Conservation (phyloP, 2,797 vertebrate species). For the Chelmon rostratus region DNA sequence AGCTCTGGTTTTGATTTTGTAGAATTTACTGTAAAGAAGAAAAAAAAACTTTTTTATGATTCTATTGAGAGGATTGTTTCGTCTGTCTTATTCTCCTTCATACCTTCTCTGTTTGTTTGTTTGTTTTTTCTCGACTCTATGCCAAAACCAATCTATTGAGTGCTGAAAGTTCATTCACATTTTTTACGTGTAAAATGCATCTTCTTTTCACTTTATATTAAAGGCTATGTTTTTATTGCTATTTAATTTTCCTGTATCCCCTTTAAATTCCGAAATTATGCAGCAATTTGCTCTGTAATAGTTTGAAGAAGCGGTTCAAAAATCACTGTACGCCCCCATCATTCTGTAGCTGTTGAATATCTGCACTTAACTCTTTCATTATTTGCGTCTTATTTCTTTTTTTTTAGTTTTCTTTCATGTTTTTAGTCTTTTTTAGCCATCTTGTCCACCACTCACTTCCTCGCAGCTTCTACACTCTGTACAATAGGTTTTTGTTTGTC, state of each 20-base stretch:
- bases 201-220: slow-evolving; percentile 78
- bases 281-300: slow-evolving; percentile 61
- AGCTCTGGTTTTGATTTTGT: slow-evolving; percentile 84
- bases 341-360: slow-evolving; percentile 39
- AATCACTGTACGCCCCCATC: slow-evolving; percentile 38
- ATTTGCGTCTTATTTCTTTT: slow-evolving; percentile 17
- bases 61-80: slow-evolving; percentile 77
- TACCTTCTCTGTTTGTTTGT: slow-evolving; percentile 30
- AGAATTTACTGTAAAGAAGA: slow-evolving; percentile 83
- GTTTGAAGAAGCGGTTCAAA: slow-evolving; percentile 53
- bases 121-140: slow-evolving; percentile 62
- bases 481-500: slow-evolving; percentile 43
- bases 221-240: slow-evolving; percentile 77
- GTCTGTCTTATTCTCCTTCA: slow-evolving; percentile 63
- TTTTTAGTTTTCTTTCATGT: slow-evolving; percentile 35
- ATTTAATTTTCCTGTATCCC: slow-evolving; percentile 71
- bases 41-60: slow-evolving; percentile 77
- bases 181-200: slow-evolving; percentile 70
- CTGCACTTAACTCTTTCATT: slow-evolving; percentile 50
- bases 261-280: slow-evolving; percentile 51
- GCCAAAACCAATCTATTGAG: slow-evolving; percentile 79
- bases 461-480: slow-evolving; percentile 50
- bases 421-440: slow-evolving; percentile 40
- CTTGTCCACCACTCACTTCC: slow-evolving; percentile 40
- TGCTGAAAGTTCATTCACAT: slow-evolving; percentile 74